Conservation (phyloP, 2,113 vertebrate species). For the Silurus glanis region DNA sequence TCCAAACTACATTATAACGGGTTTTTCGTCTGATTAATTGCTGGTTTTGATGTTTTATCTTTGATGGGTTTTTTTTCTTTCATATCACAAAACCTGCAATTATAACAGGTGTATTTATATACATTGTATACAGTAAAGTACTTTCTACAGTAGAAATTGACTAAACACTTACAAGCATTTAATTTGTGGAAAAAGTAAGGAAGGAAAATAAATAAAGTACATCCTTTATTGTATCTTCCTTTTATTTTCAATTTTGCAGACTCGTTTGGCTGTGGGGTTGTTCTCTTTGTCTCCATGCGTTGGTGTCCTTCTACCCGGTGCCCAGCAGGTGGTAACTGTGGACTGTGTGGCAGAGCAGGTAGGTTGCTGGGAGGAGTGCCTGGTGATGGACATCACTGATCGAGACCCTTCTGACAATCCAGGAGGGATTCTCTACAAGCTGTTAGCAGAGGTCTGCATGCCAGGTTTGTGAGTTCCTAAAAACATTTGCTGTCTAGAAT, state of each 20-base stretch:
- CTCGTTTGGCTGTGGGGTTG: slow-evolving; percentile 71
- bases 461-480: slow-evolving; percentile 74
- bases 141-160: not conserved
- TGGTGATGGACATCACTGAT: slow-evolving; percentile 79
- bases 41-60: not conserved
- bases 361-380: slow-evolving; percentile 74
- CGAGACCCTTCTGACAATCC: slow-evolving; percentile 80
- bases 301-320: slow-evolving; percentile 71
- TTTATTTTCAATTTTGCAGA: slow-evolving; percentile 59
- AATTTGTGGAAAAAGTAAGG: not conserved
- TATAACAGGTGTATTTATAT: not conserved
- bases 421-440: slow-evolving; percentile 74
- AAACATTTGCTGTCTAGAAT: not conserved
- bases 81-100: not conserved
- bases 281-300: slow-evolving; percentile 81
- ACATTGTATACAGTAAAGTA: not conserved
- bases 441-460: slow-evolving; percentile 80
- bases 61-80: not conserved
- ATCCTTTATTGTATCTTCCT: not conserved
- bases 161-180: not conserved
- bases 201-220: not conserved
- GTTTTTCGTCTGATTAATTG: not conserved
- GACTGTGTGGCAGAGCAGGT: slow-evolving; percentile 79
- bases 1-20: not conserved
- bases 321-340: slow-evolving; percentile 76